Evolutionary conservation across 2,888 invertebrate genomes (phyloP).

Genomic region (Hemithea aestivaria): DNA sequence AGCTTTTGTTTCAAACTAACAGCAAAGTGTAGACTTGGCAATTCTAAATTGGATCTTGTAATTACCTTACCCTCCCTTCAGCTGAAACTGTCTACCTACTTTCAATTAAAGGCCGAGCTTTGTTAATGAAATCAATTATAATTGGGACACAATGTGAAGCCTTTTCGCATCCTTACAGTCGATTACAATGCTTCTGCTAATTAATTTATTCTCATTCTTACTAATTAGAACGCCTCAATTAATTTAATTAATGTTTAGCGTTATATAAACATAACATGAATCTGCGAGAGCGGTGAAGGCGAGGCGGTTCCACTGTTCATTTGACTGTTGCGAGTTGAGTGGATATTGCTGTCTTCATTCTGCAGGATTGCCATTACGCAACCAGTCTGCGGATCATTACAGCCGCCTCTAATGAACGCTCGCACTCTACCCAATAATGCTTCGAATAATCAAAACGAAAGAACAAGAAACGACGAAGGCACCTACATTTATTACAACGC

Average conservation of each 20-base stretch:
- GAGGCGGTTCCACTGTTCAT: conserved; percentile 29
- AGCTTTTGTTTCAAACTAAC: conserved; percentile 80
- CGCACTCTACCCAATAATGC: conserved; percentile 41
- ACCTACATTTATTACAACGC: conserved; percentile 1
- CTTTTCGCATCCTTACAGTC: conserved; percentile 48
- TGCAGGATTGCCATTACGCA: conserved; percentile 37
- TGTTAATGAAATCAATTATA: conserved; percentile 75
- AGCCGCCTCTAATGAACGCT: conserved; percentile 47
- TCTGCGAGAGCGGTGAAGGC: conserved; percentile 13
- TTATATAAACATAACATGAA: conserved; percentile 27
- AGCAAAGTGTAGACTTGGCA: conserved; percentile 79
- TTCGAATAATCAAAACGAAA: conserved; percentile 23
- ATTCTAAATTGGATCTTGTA: conserved; percentile 80
- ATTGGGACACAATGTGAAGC: conserved; percentile 65
- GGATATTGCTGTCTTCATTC: conserved; percentile 41
- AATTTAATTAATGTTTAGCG: conserved; percentile 24
- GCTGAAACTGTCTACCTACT: conserved; percentile 75
- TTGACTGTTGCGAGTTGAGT: conserved; percentile 31
- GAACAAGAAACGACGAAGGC: conserved; percentile 1
- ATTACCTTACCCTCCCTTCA: conserved; percentile 76
- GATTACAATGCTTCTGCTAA: conserved; percentile 45
- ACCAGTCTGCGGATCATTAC: conserved; percentile 44
- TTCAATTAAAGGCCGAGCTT: conserved; percentile 75
- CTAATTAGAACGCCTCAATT: conserved; percentile 26
- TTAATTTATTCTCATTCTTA: conserved; percentile 47